These are phyloP conservation scores for Neodiprion fabricii DNA, from an alignment of 1,140 invertebrate species.

Conservation along the genomic window DNA sequence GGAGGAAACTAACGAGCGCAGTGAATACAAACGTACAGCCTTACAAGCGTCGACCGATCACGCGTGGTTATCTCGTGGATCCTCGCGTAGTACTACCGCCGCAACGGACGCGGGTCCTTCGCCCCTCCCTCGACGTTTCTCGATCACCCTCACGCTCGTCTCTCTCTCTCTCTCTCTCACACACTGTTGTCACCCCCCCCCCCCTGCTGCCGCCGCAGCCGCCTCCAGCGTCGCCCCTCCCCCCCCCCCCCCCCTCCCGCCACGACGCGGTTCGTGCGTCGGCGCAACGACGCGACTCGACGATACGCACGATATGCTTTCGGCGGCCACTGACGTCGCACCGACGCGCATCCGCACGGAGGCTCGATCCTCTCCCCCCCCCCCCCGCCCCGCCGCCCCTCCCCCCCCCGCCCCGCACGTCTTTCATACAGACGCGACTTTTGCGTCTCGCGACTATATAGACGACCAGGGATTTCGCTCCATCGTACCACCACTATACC, in stretches of 20 bases:
- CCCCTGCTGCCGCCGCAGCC: not conserved
- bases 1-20: no score
- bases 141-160: not conserved
- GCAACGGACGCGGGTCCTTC: not conserved
- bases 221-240: not conserved
- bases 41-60: no score
- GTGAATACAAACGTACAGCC: no score
- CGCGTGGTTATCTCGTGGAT: not conserved
- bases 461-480: no score
- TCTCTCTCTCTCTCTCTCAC: constrained; percentile 2
- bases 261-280: not conserved
- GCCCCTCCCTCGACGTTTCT: not conserved
- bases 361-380: not conserved
- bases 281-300: not conserved
- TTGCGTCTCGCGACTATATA: no score
- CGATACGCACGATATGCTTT: not conserved
- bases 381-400: not conserved
- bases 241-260: not conserved
- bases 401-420: not conserved
- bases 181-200: not conserved
- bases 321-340: not conserved
- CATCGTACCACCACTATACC: no score
- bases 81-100: constrained; percentile 1
- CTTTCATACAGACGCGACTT: no score
- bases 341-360: not conserved